These are phyloP conservation scores for Onychomys torridus DNA, from an alignment of 2,797 vertebrate genomes.

Conservation along the genomic window DNA sequence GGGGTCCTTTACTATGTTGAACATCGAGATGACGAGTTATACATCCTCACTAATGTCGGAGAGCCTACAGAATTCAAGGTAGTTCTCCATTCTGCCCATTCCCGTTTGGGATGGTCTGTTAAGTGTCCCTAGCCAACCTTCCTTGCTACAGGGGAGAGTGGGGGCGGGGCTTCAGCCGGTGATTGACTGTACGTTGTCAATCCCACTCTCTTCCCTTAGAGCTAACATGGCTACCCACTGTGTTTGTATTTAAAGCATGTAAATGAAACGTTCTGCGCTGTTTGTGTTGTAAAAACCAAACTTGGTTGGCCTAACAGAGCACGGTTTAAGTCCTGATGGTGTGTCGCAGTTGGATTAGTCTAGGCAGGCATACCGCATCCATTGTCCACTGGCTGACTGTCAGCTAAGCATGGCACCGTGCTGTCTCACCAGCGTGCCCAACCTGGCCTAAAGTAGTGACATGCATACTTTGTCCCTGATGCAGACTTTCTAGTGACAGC, in stretches of 20 bases:
- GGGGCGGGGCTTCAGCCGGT: background rate
- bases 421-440: background rate
- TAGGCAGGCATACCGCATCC: background rate
- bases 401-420: background rate
- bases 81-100: constrained; percentile 34
- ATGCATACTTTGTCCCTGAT: background rate
- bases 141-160: background rate
- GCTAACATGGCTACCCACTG: background rate
- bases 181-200: background rate
- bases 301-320: background rate
- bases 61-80: constrained; percentile 96
- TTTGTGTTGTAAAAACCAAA: constrained; percentile 26
- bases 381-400: background rate
- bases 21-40: constrained; percentile 91
- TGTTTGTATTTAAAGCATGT: background rate
- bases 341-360: background rate
- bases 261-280: background rate
- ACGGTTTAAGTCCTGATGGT: background rate
- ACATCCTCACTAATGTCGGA: constrained; percentile 94
- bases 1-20: constrained; percentile 94
- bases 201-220: constrained; percentile 31
- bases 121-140: background rate
- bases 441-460: background rate
- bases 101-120: background rate
- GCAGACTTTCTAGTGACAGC: background rate